Base-by-base conservation (phyloP, 2,797 vertebrate genomes). In the Thamnophis elegans region DNA sequence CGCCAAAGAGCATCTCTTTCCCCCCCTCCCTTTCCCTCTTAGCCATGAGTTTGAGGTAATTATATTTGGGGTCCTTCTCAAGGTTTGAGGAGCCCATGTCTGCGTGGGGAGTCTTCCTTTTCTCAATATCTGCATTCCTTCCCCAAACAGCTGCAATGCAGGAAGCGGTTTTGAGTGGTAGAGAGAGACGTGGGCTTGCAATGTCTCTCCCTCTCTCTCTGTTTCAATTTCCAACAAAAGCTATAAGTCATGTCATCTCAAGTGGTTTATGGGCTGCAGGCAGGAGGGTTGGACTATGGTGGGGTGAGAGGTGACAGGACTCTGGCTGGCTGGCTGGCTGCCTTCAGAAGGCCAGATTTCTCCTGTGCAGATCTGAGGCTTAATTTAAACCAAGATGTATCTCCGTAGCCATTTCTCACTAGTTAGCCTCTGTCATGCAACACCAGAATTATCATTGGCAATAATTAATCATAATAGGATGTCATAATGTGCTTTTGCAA, bases 101-200 rank as follows among this genome's bases (percentile, higher is more conserved):
- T 88, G 47, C 5, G 4, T 12, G 7, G 86, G 55, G 65, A 25
- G 25, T 12, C 65, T 55, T 20, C 36, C 59, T 90, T 91, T 59
- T 56, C 62, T 18, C 11, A 14, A 91, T 89, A 85, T 90, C 90
- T 93, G 92, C 92, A 93, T 93, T 93, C 89, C 68, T 87, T 91
- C 58, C 86, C 86, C 92, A 93, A 93, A 93, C 92, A 91, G 92
- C 92, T 93, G 92, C 92, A 93, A 91, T 93, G 92, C 92, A 93
- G 92, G 92, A 93, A 88, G 36, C 42, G 85, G 62, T 88, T 91
- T 56, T 62, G 90, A 93, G 92, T 78, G 68, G 86, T 85, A 20
- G 86, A 91, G 86, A 93, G 25, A 36, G 65, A 91, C 86, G 89
- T 93, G 68, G 68, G 86, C 92, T 91, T 60, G 92, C 90, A 88